Percentiles rank a stretch among this genome's conserved stretches.
Evolutionary conservation across 2,888 invertebrate species (phyloP).

Genomic region (Platypus cylindrus): DNA sequence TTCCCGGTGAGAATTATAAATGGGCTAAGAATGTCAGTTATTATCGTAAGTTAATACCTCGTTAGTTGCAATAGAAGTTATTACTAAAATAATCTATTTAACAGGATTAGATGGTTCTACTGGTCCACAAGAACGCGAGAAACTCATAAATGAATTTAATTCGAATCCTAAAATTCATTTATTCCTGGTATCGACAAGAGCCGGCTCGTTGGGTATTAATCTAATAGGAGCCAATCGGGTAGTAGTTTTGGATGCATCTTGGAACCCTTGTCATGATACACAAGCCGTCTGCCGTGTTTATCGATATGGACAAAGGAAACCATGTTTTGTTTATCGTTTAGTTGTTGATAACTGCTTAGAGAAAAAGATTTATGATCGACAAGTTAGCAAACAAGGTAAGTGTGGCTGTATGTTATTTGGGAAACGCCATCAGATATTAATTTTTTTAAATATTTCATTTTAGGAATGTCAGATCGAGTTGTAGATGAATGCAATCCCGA

Average conservation of each 20-base stretch:
- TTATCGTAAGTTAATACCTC: slow-evolving; percentile 65
- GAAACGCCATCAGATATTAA: not conserved
- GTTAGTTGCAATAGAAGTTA: not conserved
- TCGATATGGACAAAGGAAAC: slow-evolving; percentile 87
- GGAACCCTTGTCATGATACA: slow-evolving; percentile 98
- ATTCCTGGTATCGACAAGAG: slow-evolving; percentile 92
- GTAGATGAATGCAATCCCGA: slow-evolving; percentile 98
- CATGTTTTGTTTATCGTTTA: slow-evolving; percentile 89
- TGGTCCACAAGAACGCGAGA: slow-evolving; percentile 85
- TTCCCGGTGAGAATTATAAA: slow-evolving; percentile 54
- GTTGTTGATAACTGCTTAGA: slow-evolving; percentile 96
- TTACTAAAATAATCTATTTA: slow-evolving; percentile 18
- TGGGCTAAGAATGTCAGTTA: slow-evolving; percentile 85
- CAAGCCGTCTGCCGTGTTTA: slow-evolving; percentile 96
- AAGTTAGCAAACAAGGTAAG: slow-evolving; percentile 89
- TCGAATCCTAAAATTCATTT: slow-evolving; percentile 72
- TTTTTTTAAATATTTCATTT: slow-evolving; percentile 9
- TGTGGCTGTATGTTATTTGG: not conserved
- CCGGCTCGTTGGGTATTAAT: slow-evolving; percentile 94
- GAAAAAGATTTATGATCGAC: slow-evolving; percentile 95
- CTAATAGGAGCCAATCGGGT: slow-evolving; percentile 95
- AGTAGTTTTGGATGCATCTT: slow-evolving; percentile 94
- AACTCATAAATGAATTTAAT: slow-evolving; percentile 93
- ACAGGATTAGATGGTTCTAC: slow-evolving; percentile 91
- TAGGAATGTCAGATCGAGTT: slow-evolving; percentile 84